Conservation (phyloP, 2,888 invertebrate species). For the Pyrrhosoma nymphula region DNA sequence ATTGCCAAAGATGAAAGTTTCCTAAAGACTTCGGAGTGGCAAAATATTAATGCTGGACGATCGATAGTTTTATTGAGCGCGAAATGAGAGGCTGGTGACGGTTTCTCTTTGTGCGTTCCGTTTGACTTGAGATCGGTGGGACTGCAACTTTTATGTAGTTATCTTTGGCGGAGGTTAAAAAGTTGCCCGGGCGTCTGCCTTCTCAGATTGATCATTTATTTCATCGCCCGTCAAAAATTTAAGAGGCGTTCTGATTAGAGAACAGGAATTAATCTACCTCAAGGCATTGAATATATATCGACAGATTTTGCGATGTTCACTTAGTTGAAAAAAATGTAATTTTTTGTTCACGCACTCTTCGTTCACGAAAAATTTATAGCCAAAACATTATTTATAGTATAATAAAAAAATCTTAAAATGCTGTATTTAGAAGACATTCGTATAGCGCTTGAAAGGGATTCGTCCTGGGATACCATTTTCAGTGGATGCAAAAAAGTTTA, state of each 20-base stretch:
- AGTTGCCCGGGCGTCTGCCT: background rate
- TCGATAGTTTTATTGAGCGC: background rate
- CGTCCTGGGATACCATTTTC: too few relatives aligned
- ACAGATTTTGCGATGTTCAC: too few relatives aligned
- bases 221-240: background rate
- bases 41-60: background rate
- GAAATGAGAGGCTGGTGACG: background rate
- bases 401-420: too few relatives aligned
- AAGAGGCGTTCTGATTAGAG: background rate
- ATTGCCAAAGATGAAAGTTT: background rate
- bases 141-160: background rate
- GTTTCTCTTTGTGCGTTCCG: background rate
- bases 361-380: too few relatives aligned
- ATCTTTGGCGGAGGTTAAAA: background rate
- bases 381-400: too few relatives aligned
- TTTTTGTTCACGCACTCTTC: too few relatives aligned
- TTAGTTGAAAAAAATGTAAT: too few relatives aligned
- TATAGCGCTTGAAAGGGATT: too few relatives aligned
- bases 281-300: too few relatives aligned
- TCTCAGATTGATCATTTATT: background rate
- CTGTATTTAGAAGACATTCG: too few relatives aligned
- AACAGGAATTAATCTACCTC: too few relatives aligned
- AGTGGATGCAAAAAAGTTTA: too few relatives aligned
- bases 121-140: background rate
- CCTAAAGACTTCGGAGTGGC: background rate